A percentile compares a stretch with the other conserved stretches of the same genome.
Conservation (phyloP, 2,113 vertebrate genomes). For the Motacilla tschutschensis region DNA sequence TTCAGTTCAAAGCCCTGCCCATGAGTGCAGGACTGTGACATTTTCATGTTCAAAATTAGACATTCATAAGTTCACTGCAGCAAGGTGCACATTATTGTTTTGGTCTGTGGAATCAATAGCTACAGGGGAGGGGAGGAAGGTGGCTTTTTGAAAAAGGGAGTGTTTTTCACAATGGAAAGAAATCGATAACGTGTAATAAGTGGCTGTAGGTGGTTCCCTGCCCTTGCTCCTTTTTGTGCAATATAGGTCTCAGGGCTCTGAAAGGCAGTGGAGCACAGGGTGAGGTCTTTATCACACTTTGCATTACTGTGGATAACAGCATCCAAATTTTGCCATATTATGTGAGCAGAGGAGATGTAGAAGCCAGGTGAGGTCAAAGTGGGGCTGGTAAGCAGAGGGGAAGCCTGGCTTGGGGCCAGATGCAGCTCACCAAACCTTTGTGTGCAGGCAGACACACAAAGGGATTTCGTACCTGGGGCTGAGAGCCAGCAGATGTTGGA, state of each 20-base stretch:
- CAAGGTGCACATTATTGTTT: constrained; percentile 35
- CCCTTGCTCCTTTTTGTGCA: constrained; percentile 40
- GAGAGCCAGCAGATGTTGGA: background rate
- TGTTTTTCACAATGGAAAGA: constrained; percentile 44
- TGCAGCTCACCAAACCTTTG: background rate
- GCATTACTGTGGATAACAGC: background rate
- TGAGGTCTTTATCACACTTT: constrained; percentile 39
- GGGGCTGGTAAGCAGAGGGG: background rate
- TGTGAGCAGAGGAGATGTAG: background rate
- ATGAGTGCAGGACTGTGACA: constrained; percentile 8
- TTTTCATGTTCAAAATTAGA: constrained; percentile 38
- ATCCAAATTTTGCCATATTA: background rate
- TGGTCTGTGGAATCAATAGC: constrained; percentile 36
- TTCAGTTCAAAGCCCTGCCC: constrained; percentile 46
- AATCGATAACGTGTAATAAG: constrained; percentile 22
- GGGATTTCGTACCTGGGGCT: background rate
- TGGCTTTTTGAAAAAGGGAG: constrained; percentile 12
- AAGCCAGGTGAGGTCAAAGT: background rate
- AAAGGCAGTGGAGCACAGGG: constrained; percentile 45
- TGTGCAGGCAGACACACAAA: background rate
- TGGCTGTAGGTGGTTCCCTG: constrained; percentile 42
- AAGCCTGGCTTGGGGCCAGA: background rate
- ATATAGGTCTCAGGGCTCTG: constrained; percentile 13
- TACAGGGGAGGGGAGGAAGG: constrained; percentile 8
- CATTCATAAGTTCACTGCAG: constrained; percentile 27